Evolutionary conservation across 1,140 invertebrate species (phyloP).

Genomic region (Archivesica marissinica): DNA sequence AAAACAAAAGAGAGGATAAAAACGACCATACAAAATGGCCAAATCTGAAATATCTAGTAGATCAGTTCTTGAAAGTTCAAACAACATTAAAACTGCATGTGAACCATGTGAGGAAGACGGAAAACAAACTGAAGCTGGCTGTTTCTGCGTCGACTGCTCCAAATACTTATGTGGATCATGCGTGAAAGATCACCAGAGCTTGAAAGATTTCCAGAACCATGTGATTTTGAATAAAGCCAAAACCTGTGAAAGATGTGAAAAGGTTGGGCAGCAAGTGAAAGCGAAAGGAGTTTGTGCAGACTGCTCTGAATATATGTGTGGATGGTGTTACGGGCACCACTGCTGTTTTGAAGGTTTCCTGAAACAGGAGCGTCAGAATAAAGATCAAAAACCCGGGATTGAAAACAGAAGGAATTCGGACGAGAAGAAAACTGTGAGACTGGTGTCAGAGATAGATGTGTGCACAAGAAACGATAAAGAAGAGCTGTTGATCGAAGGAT

Average conservation of each 20-base stretch:
- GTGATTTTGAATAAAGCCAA: not conserved
- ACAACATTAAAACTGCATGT: no score
- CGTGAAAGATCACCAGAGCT: not conserved
- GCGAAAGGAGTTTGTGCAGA: no score
- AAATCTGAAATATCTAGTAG: no score
- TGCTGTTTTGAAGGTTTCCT: not conserved
- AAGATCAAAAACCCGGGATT: not conserved
- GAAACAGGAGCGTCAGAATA: not conserved
- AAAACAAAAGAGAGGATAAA: no score
- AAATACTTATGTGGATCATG: constrained; percentile 1
- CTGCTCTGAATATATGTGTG: not conserved
- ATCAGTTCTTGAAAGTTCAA: no score
- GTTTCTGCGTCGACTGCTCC: not conserved
- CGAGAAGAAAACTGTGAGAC: not conserved
- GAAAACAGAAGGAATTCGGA: not conserved
- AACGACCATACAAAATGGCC: no score
- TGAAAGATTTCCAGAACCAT: not conserved
- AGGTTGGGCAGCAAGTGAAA: no score
- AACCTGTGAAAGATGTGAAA: not conserved
- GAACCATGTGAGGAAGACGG: not conserved
- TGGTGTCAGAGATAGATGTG: not conserved
- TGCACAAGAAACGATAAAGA: not conserved
- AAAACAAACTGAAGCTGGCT: not conserved
- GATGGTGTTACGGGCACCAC: not conserved
- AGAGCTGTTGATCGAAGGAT: not conserved